Base-by-base conservation (phyloP, 2,113 vertebrate genomes). In the Struthio camelus region DNA sequence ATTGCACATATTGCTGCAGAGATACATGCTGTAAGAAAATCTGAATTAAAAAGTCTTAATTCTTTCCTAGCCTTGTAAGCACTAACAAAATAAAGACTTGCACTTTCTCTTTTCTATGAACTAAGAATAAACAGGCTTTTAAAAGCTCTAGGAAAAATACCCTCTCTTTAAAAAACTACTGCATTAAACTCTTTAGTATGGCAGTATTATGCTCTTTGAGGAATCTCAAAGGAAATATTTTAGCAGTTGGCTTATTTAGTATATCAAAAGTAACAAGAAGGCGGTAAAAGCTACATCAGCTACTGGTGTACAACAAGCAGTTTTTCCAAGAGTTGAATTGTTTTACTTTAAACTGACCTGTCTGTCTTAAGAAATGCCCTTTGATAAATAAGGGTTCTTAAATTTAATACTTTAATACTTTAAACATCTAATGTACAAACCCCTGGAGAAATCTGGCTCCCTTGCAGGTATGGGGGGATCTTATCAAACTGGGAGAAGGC, bases 401-500 rank as follows among this genome's bases (percentile, higher is more conserved):
- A 75, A 87, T 34, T 22, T 25, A 48, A 7, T 56, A 9, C 28
- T 34, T 22, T 25, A 48, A 7, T 56, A 9, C 28, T 69, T 65
- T 58, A 25, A 86, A 30, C 4, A 10, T 17, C 30, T 75, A 6
- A 7, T 53, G 64, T 82, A 38, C 7, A 84, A 88, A 59, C 64
- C 14, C 32, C 38, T 61, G 20, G 34, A 58, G 61, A 40, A 94
- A 38, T n/a, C 23, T 34, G 24, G 16, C 9, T 78, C n/a, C 7
- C 19, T 71, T 71, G n/a, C 65, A 75, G 80, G 24, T 20, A 30
- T n/a, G 42, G 11, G 27, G 40, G 53, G 62, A 7, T 18, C 3
- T 8, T 53, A 0, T 0, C 66, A 34, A 4, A 17, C 1, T 28
- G 34, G 9, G 28, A 14, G 30, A 89, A 62, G 36, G 17, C 10